phyloP scores from a whole-genome alignment of 1,140 invertebrate genomes.

The Phymastichus coffea region DNA sequence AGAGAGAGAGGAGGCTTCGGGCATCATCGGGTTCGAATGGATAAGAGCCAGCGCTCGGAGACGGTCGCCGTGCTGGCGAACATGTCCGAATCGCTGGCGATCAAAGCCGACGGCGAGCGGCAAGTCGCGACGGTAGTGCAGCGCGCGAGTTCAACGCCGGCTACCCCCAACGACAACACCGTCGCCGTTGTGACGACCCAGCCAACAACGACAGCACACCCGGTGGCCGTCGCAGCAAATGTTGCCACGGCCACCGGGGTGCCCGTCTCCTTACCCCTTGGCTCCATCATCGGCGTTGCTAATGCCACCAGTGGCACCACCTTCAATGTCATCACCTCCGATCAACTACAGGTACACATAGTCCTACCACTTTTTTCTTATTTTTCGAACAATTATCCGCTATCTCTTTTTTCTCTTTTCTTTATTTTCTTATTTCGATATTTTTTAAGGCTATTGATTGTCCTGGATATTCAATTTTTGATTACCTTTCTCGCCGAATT shows the following conservation, averaged over 20 bases:
- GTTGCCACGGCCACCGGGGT: slow-evolving; percentile 56
- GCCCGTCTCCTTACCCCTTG: slow-evolving; percentile 75
- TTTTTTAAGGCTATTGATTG: too few relatives aligned
- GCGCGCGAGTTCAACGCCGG: neutral
- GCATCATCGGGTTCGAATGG: slow-evolving; percentile 57
- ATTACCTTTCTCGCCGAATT: too few relatives aligned
- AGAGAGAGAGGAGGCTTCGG: slow-evolving; percentile 37
- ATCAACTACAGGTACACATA: slow-evolving; percentile 66
- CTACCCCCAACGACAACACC: neutral
- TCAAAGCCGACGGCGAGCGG: slow-evolving; percentile 55
- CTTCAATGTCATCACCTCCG: slow-evolving; percentile 82
- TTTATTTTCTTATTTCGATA: neutral
- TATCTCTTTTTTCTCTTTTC: neutral
- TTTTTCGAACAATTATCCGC: neutral
- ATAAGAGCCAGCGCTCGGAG: slow-evolving; percentile 60
- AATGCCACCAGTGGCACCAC: slow-evolving; percentile 63
- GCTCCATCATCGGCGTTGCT: slow-evolving; percentile 71
- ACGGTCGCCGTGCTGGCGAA: slow-evolving; percentile 61
- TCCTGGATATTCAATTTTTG: too few relatives aligned
- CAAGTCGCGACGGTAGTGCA: neutral
- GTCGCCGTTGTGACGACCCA: slow-evolving; percentile 23
- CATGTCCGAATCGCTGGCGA: slow-evolving; percentile 62
- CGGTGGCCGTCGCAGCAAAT: slow-evolving; percentile 47
- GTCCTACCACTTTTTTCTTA: neutral
- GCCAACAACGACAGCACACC: slow-evolving; percentile 47